Conservation (phyloP, 2,113 vertebrate species). For the Pluvialis apricaria region DNA sequence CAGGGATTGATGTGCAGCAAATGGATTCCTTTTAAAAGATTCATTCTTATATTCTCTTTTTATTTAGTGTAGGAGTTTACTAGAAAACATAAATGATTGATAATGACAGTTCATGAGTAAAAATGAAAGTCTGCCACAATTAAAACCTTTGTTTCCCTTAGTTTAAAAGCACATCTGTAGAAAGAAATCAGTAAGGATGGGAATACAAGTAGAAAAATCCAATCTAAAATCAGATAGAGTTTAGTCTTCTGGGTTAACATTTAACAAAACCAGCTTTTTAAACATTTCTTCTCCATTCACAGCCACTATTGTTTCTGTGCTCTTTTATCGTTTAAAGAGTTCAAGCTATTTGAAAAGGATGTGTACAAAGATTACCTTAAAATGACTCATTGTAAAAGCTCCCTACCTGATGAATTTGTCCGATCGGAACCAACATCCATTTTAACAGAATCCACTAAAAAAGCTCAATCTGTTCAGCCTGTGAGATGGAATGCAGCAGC, state of each 20-base stretch:
- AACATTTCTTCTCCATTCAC: not conserved
- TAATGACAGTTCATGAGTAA: slow-evolving; percentile 52
- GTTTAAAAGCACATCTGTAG: slow-evolving; percentile 17
- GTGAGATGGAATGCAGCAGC: slow-evolving; percentile 48
- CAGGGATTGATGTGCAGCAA: slow-evolving; percentile 68
- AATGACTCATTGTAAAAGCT: slow-evolving; percentile 31
- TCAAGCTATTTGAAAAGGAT: slow-evolving; percentile 34
- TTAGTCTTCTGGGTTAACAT: slow-evolving; percentile 25
- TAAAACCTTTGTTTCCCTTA: slow-evolving; percentile 55
- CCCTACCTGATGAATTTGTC: slow-evolving; percentile 37
- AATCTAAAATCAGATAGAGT: slow-evolving; percentile 40
- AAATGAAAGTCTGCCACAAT: slow-evolving; percentile 32
- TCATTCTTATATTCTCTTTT: slow-evolving; percentile 69
- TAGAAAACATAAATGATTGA: slow-evolving; percentile 54
- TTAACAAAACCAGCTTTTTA: slow-evolving; percentile 29
- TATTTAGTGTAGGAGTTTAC: slow-evolving; percentile 56
- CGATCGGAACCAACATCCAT: slow-evolving; percentile 2
- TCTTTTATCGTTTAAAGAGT: slow-evolving; percentile 20
- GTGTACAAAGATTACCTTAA: slow-evolving; percentile 44
- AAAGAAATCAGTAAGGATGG: slow-evolving; percentile 2
- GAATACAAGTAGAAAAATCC: not conserved
- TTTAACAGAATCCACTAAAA: slow-evolving; percentile 46
- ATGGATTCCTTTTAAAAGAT: slow-evolving; percentile 69
- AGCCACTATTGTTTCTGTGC: slow-evolving; percentile 27
- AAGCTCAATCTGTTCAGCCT: slow-evolving; percentile 34